Evolutionary conservation across 2,113 vertebrate genomes (phyloP).

Genomic region (Aplodontia rufa): DNA sequence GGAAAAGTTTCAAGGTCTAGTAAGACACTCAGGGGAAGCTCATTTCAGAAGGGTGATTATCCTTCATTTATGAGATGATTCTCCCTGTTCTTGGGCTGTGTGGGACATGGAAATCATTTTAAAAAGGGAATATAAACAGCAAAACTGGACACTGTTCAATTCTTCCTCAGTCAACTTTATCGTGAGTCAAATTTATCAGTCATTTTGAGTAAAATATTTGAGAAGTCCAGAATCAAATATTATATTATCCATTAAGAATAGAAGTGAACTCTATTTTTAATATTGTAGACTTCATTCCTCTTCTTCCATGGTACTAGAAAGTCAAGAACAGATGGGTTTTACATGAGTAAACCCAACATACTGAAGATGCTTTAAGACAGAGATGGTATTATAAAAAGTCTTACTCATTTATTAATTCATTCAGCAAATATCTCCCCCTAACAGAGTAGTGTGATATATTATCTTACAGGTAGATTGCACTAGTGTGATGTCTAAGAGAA

Average conservation of each 20-base stretch:
- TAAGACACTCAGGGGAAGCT: background rate
- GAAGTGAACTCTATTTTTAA: background rate
- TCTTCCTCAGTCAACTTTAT: background rate
- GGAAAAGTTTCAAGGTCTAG: background rate
- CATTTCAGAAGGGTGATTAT: background rate
- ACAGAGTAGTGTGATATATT: fast-evolving
- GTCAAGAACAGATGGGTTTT: background rate
- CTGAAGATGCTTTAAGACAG: background rate
- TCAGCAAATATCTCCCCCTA: background rate
- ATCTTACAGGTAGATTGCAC: no score
- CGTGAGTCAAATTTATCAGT: background rate
- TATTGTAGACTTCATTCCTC: background rate
- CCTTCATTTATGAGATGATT: background rate
- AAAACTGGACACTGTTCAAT: background rate
- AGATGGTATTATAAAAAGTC: background rate
- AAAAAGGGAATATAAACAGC: background rate
- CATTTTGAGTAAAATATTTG: background rate
- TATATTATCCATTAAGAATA: background rate
- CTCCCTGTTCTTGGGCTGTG: background rate
- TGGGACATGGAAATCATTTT: background rate
- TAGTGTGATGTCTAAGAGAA: background rate
- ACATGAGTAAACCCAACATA: background rate
- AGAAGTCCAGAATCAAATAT: background rate
- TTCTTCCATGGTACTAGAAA: background rate
- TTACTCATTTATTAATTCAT: background rate